phyloP scores from a whole-genome alignment of 23 tunicate species.

The Ascidia mentula region DNA sequence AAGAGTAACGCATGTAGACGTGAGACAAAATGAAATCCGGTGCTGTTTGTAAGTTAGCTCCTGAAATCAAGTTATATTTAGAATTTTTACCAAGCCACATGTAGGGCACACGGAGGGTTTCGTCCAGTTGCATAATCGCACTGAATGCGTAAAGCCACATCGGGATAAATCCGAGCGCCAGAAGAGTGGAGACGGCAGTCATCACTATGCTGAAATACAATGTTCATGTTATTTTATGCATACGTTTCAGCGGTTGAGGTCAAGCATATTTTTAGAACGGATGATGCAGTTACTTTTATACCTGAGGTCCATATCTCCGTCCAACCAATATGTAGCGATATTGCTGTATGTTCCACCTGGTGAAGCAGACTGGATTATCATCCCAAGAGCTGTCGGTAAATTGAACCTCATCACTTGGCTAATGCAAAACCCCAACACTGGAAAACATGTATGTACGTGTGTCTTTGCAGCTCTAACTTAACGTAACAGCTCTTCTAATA shows the following conservation, averaged over 20 bases:
- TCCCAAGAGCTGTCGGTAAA: background rate
- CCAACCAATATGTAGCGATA: constrained; percentile 35
- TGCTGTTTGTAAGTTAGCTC: too few species aligned
- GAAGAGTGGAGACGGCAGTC: constrained; percentile 30
- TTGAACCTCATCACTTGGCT: background rate
- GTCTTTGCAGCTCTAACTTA: too few species aligned
- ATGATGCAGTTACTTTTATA: constrained; percentile 5
- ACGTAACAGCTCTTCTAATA: too few species aligned
- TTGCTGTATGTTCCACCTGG: constrained; percentile 38
- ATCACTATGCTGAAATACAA: constrained; percentile 31
- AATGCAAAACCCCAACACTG: background rate
- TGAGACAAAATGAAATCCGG: too few species aligned
- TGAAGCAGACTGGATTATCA: constrained; percentile 15
- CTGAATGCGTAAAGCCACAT: background rate
- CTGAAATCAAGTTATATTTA: too few species aligned
- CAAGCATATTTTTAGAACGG: too few species aligned
- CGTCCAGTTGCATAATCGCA: background rate
- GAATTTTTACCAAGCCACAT: background rate
- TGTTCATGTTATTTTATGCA: too few species aligned
- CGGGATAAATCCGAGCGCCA: constrained; percentile 33
- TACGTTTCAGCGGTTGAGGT: too few species aligned
- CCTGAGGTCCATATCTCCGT: constrained; percentile 33
- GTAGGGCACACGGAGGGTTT: background rate
- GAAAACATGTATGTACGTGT: too few species aligned
- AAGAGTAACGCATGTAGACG: too few species aligned